Percentiles rank a stretch among this genome's conserved stretches.
phyloP scores from a whole-genome alignment of 2,888 invertebrate species.

The Andrena marginata region DNA sequence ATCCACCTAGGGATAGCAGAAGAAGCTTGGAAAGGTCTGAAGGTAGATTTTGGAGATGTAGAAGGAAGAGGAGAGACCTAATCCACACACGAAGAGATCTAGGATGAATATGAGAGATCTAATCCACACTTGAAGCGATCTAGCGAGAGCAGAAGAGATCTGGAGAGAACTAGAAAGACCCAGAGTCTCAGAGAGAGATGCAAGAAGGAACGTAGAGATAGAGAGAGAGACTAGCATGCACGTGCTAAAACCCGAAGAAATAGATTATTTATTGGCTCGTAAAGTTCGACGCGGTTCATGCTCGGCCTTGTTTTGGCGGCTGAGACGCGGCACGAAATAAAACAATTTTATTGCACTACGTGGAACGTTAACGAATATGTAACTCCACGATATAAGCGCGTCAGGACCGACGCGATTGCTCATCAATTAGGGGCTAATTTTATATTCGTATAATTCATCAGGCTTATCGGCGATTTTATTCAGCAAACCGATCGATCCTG shows the following conservation, averaged over 20 bases:
- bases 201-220: neutral
- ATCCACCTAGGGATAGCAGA: neutral
- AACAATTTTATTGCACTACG: conserved; percentile 43
- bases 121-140: neutral
- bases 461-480: neutral
- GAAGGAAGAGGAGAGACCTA: conserved; percentile 2
- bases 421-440: conserved; percentile 18
- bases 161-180: neutral
- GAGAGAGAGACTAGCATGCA: neutral
- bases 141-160: neutral
- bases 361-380: conserved; percentile 30
- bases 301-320: conserved; percentile 45
- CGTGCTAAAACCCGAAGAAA: conserved; percentile 59
- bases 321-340: conserved; percentile 48
- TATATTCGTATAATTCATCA: neutral
- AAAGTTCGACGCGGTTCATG: conserved; percentile 44
- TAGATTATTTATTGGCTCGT: conserved; percentile 67
- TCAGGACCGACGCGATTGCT: neutral
- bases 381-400: conserved; percentile 3
- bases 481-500: neutral
- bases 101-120: too few relatives aligned
- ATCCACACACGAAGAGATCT: too few relatives aligned
- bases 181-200: neutral
- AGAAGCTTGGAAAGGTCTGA: neutral
- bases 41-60: neutral